Evolutionary conservation across 2,113 vertebrate species (phyloP), one percentile per base, ranked within the genome.

Genomic region (Vulpes lagopus): DNA sequence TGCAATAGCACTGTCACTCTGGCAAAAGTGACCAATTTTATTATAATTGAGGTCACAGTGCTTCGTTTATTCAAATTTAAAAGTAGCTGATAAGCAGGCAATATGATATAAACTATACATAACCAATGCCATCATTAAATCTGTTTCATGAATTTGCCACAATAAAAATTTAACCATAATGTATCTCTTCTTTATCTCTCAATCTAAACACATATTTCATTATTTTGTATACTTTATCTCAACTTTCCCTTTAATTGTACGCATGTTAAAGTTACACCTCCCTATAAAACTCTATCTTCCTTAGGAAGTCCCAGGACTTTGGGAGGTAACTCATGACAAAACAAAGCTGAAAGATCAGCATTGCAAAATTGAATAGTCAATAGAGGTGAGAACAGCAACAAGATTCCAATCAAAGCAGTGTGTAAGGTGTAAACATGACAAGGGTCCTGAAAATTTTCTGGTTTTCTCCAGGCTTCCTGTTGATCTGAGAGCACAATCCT

Each of bases 21-120:
- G 91, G 27, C 84, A 97, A 43, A 80, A 87, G 59, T 94, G 82
- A 94, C 11, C 80, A 96, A 74, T 87, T 95, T 43, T 71, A 38
- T 89, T 97, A 60, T 83, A 97, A 97, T 86, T 98, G 96, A 91
- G 4, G 6, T 96, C 88, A 93, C 14, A 60, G 53, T 35, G 64
- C 11, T 95, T 82, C 5, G 14, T 38, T 91, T 97, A 96, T 84
- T 80, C 55, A 92, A 91, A 78, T 87, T 67, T 83, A 74, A 86
- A 95, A 92, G 43, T 32, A 80, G n/a, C 51, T 60, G 38, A 76
- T 76, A 11, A 82, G 27, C 35, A 91, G 65, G 4, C 14, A 95
- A 67, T n/a, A 62, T 78, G 67, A 83, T 82, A 78, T 30, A 80
- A 90, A 64, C 49, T 67, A 27, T 32, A n/a, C 11, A 51, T 32